Evolutionary conservation across 2,888 invertebrate genomes (phyloP).

Genomic region (Diaphora mendica): DNA sequence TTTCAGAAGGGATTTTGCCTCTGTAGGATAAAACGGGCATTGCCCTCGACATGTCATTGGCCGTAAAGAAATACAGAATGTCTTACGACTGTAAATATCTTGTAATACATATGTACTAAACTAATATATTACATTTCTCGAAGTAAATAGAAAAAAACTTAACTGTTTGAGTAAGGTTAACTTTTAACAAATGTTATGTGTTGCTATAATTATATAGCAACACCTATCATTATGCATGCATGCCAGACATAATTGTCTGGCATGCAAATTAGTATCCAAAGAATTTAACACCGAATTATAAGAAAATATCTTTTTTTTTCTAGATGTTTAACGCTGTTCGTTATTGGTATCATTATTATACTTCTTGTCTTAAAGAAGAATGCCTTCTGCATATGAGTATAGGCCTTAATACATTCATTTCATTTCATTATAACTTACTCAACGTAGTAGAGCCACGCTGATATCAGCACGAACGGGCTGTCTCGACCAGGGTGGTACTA

Average conservation of each 20-base stretch:
- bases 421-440: too few species aligned
- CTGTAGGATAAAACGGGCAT: not conserved
- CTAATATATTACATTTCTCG: not conserved
- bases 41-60: conserved; percentile 1
- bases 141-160: not conserved
- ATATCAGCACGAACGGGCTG: too few species aligned
- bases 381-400: too few species aligned
- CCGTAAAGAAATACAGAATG: conserved; percentile 5
- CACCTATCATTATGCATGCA: too few species aligned
- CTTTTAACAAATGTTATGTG: not conserved
- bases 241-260: too few species aligned
- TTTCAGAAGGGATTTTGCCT: conserved; percentile 3
- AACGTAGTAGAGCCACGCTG: too few species aligned
- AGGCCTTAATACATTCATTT: too few species aligned
- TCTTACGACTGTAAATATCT: not conserved
- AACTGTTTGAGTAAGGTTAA: not conserved
- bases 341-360: too few species aligned
- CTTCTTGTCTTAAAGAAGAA: too few species aligned
- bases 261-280: not conserved
- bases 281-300: not conserved
- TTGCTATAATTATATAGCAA: too few species aligned
- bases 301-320: not conserved
- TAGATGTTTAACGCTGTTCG: too few species aligned
- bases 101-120: not conserved
- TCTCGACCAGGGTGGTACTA: too few species aligned